phyloP scores from a whole-genome alignment of 2,888 invertebrate genomes.

The Plebejus argus region DNA sequence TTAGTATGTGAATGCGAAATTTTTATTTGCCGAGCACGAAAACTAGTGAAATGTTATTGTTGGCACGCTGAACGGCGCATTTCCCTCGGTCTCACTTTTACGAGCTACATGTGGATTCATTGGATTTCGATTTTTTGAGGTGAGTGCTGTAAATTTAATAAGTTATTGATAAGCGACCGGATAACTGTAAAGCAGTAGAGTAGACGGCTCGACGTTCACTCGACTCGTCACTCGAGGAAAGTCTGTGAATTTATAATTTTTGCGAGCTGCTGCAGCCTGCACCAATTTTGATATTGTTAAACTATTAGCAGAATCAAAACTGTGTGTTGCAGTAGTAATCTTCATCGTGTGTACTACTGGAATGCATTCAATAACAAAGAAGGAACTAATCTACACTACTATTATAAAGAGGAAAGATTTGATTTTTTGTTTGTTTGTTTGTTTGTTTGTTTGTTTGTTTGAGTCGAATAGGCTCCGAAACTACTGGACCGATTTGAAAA shows the following conservation, averaged over 20 bases:
- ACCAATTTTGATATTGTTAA: neutral
- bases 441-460: too few species aligned
- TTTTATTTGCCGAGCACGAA: slow-evolving; percentile 65
- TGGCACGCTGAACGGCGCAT: slow-evolving; percentile 58
- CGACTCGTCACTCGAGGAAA: slow-evolving; percentile 10
- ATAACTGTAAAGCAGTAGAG: neutral
- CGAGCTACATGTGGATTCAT: slow-evolving; percentile 68
- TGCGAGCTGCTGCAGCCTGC: slow-evolving; percentile 1
- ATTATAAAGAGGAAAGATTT: too few species aligned
- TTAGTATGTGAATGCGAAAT: slow-evolving; percentile 76
- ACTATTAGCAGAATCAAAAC: neutral
- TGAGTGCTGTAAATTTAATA: slow-evolving; percentile 32
- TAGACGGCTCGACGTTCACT: slow-evolving; percentile 2
- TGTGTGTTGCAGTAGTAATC: neutral
- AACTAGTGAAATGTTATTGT: slow-evolving; percentile 74
- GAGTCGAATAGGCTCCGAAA: too few species aligned
- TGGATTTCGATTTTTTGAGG: slow-evolving; percentile 48
- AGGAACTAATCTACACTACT: slow-evolving; percentile 21
- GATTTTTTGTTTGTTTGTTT: too few species aligned
- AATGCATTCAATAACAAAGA: neutral
- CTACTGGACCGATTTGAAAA: too few species aligned
- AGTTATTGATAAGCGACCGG: slow-evolving; percentile 14
- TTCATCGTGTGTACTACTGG: neutral
- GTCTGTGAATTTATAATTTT: neutral
- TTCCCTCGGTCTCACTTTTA: slow-evolving; percentile 52